Evolutionary conservation across 2,797 vertebrate genomes (phyloP), one percentile per base, ranked within the genome.

Genomic region (Myripristis murdjan): DNA sequence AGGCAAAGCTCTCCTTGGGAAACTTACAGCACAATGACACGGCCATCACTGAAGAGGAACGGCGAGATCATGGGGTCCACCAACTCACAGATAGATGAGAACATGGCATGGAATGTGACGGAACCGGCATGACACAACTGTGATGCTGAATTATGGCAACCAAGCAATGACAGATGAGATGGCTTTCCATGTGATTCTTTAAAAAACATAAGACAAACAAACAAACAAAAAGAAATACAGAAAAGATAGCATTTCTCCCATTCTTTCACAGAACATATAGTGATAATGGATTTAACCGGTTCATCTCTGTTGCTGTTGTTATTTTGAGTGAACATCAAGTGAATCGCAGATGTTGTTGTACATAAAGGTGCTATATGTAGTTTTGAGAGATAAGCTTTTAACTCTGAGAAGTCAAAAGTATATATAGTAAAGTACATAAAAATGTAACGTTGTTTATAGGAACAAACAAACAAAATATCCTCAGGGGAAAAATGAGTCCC

Each of bases 21-120:
- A 90, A 93, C 91, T 94, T 91, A 93, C 89, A 91, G 90, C 87
- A 89, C 85, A 93, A 91, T 84, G 87, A 90, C 58, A 87, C 77
- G 68, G 92, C 89, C 91, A 93, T 90, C 86, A 73, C 76, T 80
- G 90, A 88, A 91, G 91, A 87, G 81, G 85, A 88, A 89, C 89
- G 87, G 84, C 78, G 78, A 68, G 82, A 84, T 77, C 88, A 92
- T 85, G 87, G 77, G 35, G 63, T 89, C 90, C 93, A 94, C 85
- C 92, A 90, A 90, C 79, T 93, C 92, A 93, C 87, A 89, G 88
- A 91, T 91, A 90, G 75, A 89, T 84, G 89, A 82, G 55, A 90
- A 80, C 85, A 92, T 91, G 91, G 74, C 83, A 92, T 92, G 92
- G 87, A 81, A 86, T 63, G 60, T 91, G 86, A 92, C 76, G 78